Evolutionary conservation across 2,113 vertebrate genomes (phyloP), one percentile per base, ranked within the genome.

Genomic region (Lophura nycthemera): DNA sequence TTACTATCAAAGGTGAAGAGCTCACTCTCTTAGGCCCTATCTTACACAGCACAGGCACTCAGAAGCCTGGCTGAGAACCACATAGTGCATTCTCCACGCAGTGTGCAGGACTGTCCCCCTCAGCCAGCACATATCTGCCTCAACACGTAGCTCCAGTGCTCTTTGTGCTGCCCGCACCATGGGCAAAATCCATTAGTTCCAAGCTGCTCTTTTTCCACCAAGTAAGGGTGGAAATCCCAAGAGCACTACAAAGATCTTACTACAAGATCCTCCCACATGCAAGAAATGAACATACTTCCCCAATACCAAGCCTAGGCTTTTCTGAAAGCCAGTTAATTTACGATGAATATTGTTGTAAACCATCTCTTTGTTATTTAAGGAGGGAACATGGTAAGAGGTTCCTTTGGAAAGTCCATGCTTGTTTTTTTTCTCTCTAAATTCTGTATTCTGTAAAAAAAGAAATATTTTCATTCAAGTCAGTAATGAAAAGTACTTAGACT

Each of bases 401-500:
- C 27, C 71, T n/a, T 60, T 54, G 10, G 30, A 86, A 95, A 89
- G 56, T 6, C 43, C 22, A 12, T 0, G 2, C 0, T 3, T 38
- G 38, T 61, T 90, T 79, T 36, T 16, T 43, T 52, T 4, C 60
- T 92, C 71, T 36, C 50, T 52, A 52, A 27, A 34, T 80, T 79
- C 36, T 59, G 36, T 10, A 20, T 64, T 76, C 18, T 43, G 67
- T 40, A 92, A 90, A 88, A 94, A 50, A 30, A 64, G 47, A 91
- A 72, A 29, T 50, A 36, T 48, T 80, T 86, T 83, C 48, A 64
- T 34, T 54, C 20, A 88, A 79, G 50, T 66, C 66, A 76, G n/a
- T 48, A 83, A 79, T 47, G n/a, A 60, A 40, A 50, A 45, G 24
- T 73, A 60, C 27, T 64, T 69, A 56, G 29, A 70, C 3, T 43